These are phyloP conservation scores for Drosophila persimilis DNA, from an alignment of 1,140 invertebrate genomes.

Conservation along the genomic window DNA sequence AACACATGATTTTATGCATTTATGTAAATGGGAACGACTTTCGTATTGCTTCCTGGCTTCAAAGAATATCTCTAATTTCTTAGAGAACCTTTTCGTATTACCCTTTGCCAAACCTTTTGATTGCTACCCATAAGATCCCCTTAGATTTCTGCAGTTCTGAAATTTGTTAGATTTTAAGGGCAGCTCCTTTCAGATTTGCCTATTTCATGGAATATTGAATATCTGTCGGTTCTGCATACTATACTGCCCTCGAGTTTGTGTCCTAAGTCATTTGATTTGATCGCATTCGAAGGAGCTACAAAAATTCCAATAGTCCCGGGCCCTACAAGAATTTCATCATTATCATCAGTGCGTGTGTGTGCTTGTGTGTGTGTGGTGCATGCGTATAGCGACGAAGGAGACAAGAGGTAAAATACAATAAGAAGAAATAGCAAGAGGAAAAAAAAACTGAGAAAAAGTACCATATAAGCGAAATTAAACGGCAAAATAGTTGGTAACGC, in stretches of 20 bases:
- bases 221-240: neutral
- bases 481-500: constrained; percentile 79
- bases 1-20: no score
- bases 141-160: no score
- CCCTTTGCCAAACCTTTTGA: no score
- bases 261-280: constrained; percentile 52
- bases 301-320: constrained; percentile 43
- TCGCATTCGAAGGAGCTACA: constrained; percentile 18
- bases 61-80: no score
- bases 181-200: no score
- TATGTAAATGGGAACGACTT: no score
- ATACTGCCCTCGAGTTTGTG: constrained; percentile 12
- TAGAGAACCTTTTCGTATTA: no score
- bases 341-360: constrained; percentile 30
- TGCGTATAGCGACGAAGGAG: constrained; percentile 40
- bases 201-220: no score
- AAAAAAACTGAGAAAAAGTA: constrained; percentile 57
- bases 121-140: no score
- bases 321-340: constrained; percentile 71
- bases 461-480: constrained; percentile 80
- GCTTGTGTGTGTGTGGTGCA: constrained; percentile 16
- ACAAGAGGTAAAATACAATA: constrained; percentile 44
- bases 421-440: constrained; percentile 54
- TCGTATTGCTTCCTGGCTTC: no score
- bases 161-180: no score